A percentile compares a stretch with the other conserved stretches of the same genome.
Evolutionary conservation across 2,888 invertebrate genomes (phyloP).

Genomic region (Drosophila imparisetae): DNA sequence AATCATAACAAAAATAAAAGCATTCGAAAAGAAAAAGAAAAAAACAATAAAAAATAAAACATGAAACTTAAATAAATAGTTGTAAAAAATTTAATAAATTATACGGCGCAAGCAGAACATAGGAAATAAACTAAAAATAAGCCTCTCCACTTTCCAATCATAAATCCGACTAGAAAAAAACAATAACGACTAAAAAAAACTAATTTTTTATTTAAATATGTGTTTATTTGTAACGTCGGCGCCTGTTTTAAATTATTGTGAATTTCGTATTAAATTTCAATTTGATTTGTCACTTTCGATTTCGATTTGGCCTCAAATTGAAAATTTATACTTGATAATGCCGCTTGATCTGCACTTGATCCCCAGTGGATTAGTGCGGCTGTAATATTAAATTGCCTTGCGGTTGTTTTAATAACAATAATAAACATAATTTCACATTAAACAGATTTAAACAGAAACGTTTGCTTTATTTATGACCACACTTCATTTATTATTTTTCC

Average conservation of each 20-base stretch:
- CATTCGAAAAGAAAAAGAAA: conserved; percentile 49
- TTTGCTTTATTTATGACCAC: conserved; percentile 55
- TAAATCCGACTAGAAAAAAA: conserved; percentile 25
- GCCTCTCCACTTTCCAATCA: conserved; percentile 20
- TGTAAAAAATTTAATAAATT: conserved; percentile 66
- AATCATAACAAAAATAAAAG: conserved; percentile 74
- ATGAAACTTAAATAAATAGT: conserved; percentile 61
- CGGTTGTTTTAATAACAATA: conserved; percentile 75
- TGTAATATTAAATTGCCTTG: conserved; percentile 80
- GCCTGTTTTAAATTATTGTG: conserved; percentile 21
- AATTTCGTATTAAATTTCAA: conserved; percentile 59
- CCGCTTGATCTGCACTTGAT: conserved; percentile 82
- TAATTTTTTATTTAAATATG: conserved; percentile 6
- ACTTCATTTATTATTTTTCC: conserved; percentile 7
- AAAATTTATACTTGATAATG: conserved; percentile 76
- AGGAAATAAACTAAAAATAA: conserved; percentile 24
- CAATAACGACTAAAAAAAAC: not conserved
- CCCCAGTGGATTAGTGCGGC: conserved; percentile 80
- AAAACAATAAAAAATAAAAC: conserved; percentile 35
- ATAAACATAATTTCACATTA: conserved; percentile 79
- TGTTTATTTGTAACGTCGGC: conserved; percentile 6
- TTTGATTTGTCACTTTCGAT: conserved; percentile 69
- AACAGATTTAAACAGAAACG: conserved; percentile 61
- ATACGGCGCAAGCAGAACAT: conserved; percentile 16
- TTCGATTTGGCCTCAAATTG: conserved; percentile 60